These are phyloP conservation scores for Synaphobranchus kaupii DNA, from an alignment of 2,797 vertebrate species.

Conservation along the genomic window DNA sequence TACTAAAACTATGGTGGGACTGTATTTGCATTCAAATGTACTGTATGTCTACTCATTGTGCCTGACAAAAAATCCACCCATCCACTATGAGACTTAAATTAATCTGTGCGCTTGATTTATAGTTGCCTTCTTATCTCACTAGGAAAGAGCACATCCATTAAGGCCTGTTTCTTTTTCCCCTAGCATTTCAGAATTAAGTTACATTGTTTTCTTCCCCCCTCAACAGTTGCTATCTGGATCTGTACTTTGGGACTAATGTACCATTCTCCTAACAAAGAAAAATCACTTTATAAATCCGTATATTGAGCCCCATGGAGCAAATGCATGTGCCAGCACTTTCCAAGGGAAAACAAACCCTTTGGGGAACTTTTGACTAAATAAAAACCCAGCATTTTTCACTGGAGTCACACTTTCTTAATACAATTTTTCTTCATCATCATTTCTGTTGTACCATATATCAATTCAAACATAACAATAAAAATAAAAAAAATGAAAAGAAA, in stretches of 20 bases:
- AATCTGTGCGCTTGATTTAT: constrained; percentile 31
- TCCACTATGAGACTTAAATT: background rate
- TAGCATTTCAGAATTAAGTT: constrained; percentile 21
- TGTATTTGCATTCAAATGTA: background rate
- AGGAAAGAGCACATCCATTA: constrained; percentile 34
- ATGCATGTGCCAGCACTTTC: constrained; percentile 22
- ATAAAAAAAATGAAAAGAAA: background rate
- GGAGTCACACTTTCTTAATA: background rate
- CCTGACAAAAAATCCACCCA: background rate
- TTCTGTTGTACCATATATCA: constrained; percentile 14
- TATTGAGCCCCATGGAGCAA: background rate
- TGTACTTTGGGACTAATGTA: constrained; percentile 24
- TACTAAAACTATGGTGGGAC: background rate
- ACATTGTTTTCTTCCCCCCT: background rate
- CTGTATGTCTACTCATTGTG: background rate
- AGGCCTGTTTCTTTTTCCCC: background rate
- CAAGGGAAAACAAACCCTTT: constrained; percentile 14
- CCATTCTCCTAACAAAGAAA: constrained; percentile 14
- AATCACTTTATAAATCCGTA: constrained; percentile 16
- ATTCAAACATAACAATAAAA: background rate
- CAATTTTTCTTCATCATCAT: constrained; percentile 8
- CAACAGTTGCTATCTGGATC: constrained; percentile 11
- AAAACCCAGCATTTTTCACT: background rate
- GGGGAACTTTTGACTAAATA: constrained; percentile 9
- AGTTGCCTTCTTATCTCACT: constrained; percentile 29